phyloP scores from a whole-genome alignment of 2,888 invertebrate genomes.

The Himalopsyche japonica region DNA sequence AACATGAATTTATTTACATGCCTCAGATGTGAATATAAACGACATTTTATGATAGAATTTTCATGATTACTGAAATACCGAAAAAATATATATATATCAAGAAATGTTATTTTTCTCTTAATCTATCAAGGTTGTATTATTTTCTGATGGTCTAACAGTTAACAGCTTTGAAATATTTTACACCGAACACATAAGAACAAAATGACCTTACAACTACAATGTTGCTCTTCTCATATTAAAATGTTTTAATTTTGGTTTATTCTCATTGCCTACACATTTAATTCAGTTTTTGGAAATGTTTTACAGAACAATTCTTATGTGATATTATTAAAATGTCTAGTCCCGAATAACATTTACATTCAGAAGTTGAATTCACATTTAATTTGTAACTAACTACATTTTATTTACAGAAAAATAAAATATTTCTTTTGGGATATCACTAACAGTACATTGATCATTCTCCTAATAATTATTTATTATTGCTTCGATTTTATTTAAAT shows the following conservation, averaged over 20 bases:
- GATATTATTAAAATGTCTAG: background rate
- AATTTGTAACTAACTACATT: conserved; percentile 32
- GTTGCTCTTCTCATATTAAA: background rate
- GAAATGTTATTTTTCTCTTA: no score
- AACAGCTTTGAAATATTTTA: background rate
- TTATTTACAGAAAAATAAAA: conserved; percentile 32
- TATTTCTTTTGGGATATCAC: background rate
- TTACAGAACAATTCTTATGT: background rate
- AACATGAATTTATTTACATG: no score
- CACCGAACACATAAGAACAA: background rate
- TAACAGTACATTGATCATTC: background rate
- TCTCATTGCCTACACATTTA: background rate
- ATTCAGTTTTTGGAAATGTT: background rate
- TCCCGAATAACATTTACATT: background rate
- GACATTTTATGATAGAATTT: no score
- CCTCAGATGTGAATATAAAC: no score
- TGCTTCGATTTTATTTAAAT: conserved; percentile 30
- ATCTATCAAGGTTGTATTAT: no score
- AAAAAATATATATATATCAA: no score
- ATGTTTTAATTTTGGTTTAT: background rate
- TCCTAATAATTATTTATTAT: conserved; percentile 30
- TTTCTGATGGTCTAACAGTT: background rate
- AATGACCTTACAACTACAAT: background rate
- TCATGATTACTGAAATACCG: no score
- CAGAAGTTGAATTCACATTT: background rate